phyloP scores from a whole-genome alignment of 2,797 vertebrate genomes.

The Holocentrus rufus region DNA sequence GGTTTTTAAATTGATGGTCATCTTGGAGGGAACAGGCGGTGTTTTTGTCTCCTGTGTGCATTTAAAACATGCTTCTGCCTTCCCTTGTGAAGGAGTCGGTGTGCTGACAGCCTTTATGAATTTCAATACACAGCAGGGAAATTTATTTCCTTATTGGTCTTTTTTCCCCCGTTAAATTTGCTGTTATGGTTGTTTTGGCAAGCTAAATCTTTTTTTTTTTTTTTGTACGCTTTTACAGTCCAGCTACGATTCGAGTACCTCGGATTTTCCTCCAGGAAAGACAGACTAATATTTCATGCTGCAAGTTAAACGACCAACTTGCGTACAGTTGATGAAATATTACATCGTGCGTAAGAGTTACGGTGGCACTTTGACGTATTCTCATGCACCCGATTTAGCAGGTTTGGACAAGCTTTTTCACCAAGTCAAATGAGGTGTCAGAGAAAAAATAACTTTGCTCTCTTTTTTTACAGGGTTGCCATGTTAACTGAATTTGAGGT shows the following conservation, averaged over 20 bases:
- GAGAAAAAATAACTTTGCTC: neutral
- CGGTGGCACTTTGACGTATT: slow-evolving; percentile 4
- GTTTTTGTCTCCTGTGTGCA: slow-evolving; percentile 16
- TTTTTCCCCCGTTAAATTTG: slow-evolving; percentile 5
- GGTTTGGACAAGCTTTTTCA: neutral
- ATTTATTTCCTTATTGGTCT: neutral
- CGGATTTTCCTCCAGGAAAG: slow-evolving; percentile 7
- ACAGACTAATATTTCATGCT: neutral
- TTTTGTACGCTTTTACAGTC: slow-evolving; percentile 9
- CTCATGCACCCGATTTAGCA: slow-evolving; percentile 8
- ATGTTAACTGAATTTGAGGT: neutral
- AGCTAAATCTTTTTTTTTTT: neutral
- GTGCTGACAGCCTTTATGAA: neutral
- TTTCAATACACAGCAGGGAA: slow-evolving; percentile 5
- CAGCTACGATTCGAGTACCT: neutral
- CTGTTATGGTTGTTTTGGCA: neutral
- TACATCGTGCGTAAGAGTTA: neutral
- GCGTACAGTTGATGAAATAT: neutral
- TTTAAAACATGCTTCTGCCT: slow-evolving; percentile 9
- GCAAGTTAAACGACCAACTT: neutral
- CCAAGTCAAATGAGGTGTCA: neutral
- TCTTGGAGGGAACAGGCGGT: slow-evolving; percentile 30
- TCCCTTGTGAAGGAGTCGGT: slow-evolving; percentile 18
- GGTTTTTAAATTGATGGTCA: slow-evolving; percentile 29
- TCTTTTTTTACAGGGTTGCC: neutral